Percentiles rank a stretch among this genome's conserved stretches.
Conservation (phyloP, 2,888 invertebrate species). For the Mythimna albipuncta region DNA sequence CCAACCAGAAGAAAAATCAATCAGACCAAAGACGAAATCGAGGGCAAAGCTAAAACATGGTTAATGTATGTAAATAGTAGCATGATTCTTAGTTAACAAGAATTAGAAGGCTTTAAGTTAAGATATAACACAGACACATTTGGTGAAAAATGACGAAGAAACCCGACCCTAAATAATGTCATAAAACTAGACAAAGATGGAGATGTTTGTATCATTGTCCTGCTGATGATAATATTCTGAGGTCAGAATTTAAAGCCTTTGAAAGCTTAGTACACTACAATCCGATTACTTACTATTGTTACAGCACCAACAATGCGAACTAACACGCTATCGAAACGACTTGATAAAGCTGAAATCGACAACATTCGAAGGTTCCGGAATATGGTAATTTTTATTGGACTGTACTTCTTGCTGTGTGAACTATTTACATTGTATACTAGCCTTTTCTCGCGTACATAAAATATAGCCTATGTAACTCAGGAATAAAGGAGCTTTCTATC, state of each 20-base stretch:
- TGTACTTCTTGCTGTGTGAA: too few relatives aligned
- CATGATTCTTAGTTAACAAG: background rate
- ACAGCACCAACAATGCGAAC: constrained; percentile 33
- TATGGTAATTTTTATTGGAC: background rate
- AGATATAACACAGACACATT: background rate
- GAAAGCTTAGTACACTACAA: constrained; percentile 19
- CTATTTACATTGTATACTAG: background rate
- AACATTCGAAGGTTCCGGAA: constrained; percentile 22
- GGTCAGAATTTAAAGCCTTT: constrained; percentile 9
- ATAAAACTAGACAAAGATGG: background rate
- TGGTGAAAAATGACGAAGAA: background rate
- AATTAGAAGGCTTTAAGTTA: background rate
- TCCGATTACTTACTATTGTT: constrained; percentile 32
- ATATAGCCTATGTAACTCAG: too few relatives aligned
- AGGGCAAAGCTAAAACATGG: background rate
- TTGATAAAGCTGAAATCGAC: constrained; percentile 15
- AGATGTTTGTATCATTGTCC: background rate
- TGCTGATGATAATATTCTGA: background rate
- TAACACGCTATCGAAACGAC: constrained; percentile 21
- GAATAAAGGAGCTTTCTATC: too few relatives aligned
- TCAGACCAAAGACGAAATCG: background rate
- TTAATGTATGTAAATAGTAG: background rate
- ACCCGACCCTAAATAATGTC: background rate
- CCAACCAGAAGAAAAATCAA: background rate
- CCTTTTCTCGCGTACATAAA: too few relatives aligned